Evolutionary conservation across 2,888 invertebrate species (phyloP).

Genomic region (Chironomus tentans): DNA sequence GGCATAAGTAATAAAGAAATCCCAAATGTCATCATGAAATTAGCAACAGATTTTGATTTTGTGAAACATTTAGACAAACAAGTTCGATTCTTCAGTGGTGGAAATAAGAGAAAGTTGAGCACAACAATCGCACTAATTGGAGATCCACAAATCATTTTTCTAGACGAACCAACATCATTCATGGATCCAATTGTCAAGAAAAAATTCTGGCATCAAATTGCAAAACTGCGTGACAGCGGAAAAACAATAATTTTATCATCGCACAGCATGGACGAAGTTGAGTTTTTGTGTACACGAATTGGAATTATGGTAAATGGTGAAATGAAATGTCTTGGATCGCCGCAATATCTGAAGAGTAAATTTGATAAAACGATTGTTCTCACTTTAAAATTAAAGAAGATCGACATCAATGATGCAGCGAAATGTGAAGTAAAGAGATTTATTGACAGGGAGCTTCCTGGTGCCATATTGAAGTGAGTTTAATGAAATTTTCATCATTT

Average conservation of each 20-base stretch:
- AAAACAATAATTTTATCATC: constrained; percentile 65
- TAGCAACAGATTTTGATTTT: constrained; percentile 43
- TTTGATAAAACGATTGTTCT: constrained; percentile 51
- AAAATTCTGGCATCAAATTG: constrained; percentile 61
- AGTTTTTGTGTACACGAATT: constrained; percentile 60
- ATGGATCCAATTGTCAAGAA: constrained; percentile 57
- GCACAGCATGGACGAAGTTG: constrained; percentile 71
- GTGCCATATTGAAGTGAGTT: not conserved
- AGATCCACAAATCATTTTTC: not conserved
- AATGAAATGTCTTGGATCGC: constrained; percentile 56
- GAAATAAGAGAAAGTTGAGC: constrained; percentile 49
- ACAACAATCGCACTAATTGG: constrained; percentile 44
- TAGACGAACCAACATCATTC: constrained; percentile 28
- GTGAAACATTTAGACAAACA: constrained; percentile 42
- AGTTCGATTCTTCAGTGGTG: constrained; percentile 43
- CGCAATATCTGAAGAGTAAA: constrained; percentile 60
- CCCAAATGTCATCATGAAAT: constrained; percentile 34
- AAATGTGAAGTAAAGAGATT: not conserved
- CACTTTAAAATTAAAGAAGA: constrained; percentile 37
- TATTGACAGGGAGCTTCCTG: not conserved
- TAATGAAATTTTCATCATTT: not conserved
- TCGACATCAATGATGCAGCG: not conserved
- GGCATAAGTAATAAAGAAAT: constrained; percentile 40
- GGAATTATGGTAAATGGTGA: constrained; percentile 65
- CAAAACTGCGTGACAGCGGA: constrained; percentile 52